These are phyloP conservation scores for Xenopus borealis DNA, from an alignment of 2,113 vertebrate genomes.

Conservation along the genomic window DNA sequence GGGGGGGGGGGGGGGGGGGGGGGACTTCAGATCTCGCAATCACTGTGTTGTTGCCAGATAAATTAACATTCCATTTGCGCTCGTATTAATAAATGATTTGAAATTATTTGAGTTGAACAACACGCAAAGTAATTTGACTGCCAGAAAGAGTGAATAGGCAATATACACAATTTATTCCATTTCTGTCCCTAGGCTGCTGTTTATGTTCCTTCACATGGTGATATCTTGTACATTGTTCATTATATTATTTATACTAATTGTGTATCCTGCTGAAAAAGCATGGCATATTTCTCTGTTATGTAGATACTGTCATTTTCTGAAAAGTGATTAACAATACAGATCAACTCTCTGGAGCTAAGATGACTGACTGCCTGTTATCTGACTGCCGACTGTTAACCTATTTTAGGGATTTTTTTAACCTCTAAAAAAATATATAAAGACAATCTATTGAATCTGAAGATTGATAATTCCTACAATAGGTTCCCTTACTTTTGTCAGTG, in stretches of 20 bases:
- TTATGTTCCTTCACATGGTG: neutral
- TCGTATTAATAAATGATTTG: constrained; percentile 5
- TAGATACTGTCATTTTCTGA: neutral
- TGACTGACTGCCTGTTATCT: too few relatives aligned
- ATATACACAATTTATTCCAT: neutral
- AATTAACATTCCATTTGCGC: constrained; percentile 6
- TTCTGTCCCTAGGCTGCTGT: neutral
- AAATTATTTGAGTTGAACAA: neutral
- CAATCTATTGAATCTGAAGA: too few relatives aligned
- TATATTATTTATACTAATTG: neutral
- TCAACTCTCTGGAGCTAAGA: too few relatives aligned
- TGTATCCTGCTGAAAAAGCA: neutral
- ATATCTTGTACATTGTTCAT: neutral
- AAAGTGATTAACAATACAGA: neutral
- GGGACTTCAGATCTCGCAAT: neutral
- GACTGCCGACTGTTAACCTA: too few relatives aligned
- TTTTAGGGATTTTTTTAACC: too few relatives aligned
- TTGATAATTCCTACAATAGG: too few relatives aligned
- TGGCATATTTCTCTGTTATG: neutral
- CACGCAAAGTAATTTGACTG: neutral
- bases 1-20: too few relatives aligned
- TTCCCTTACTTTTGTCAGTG: too few relatives aligned
- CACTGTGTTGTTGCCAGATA: neutral
- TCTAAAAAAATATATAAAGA: too few relatives aligned
- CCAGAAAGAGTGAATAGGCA: neutral